Evolutionary conservation across 2,888 invertebrate species (phyloP), one percentile per base, ranked within the genome.

Genomic region (Buathra laborator): DNA sequence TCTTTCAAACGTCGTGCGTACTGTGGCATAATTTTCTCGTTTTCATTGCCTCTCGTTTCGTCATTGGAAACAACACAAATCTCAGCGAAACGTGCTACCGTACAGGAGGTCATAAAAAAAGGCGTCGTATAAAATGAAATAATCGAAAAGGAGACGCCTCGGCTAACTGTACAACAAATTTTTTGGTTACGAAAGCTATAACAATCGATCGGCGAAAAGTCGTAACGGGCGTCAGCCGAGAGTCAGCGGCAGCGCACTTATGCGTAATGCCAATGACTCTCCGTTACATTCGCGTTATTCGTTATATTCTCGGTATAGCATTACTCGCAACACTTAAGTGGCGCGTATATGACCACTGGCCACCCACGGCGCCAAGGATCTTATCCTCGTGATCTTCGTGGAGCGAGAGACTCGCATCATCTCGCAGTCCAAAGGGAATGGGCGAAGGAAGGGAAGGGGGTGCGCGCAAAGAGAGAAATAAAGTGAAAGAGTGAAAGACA

Each of bases 331-430:
- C 83, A 88, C 81, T 74, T 77, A 83, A 87, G 86, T 74, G 72
- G 77, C 77, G 16, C 72, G 64, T 64, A 77, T 75, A 86, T 90
- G 88, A 90, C 87, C 88, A 82, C 66, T 83, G 93, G 90, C 93
- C 93, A 93, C 93, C 93, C 93, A 93, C 93, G 89, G 91, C 89
- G 93, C 91, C 91, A 91, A 37, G 64, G 19, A 76, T 90, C 91
- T 93, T 93, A 93, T 93, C 93, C 37, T 9, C 91, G 88, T 89
- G 90, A 93, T 93, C 93, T 92, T 87, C 64, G 86, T 86, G 87
- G 87, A 87, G 88, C 84, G 86, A 84, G 75, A 67, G 19, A 62
- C 62, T 62, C 62, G 62, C 62, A 62, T 62, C 62, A 62, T 62
- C 62, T 62, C 62, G 12, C 32, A 29, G 37, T 37, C 62, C 24